A percentile compares a stretch with the other conserved stretches of the same genome.
Conservation (phyloP, 2,113 vertebrate genomes). For the Peucedramus taeniatus region DNA sequence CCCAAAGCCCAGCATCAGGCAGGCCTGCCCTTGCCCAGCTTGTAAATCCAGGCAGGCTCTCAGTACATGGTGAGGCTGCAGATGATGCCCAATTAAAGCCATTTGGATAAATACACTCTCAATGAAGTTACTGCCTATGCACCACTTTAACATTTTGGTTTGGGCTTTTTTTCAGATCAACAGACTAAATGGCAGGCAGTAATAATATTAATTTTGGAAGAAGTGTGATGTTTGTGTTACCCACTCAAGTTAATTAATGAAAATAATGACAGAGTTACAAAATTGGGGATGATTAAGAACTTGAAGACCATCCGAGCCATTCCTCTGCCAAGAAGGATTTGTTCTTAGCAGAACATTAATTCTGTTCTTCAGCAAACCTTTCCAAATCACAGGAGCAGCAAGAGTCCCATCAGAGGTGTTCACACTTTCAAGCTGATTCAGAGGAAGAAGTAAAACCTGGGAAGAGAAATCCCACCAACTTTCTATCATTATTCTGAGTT, state of each 20-base stretch:
- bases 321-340: not conserved
- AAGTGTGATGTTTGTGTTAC: constrained; percentile 1
- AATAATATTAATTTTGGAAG: constrained; percentile 22
- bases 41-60: not conserved
- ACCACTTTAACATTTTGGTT: not conserved
- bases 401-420: not conserved
- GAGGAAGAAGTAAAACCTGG: not conserved
- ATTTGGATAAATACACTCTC: not conserved
- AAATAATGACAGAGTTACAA: constrained; percentile 25
- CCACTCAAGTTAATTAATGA: constrained; percentile 23
- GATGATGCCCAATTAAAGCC: not conserved
- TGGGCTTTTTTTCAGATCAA: not conserved
- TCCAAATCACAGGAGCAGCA: not conserved
- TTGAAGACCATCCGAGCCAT: not conserved
- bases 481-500: not conserved
- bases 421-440: not conserved
- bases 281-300: constrained; percentile 27
- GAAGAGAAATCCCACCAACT: not conserved
- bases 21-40: not conserved
- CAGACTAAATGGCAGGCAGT: constrained; percentile 27
- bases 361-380: not conserved
- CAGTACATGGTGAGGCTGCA: not conserved
- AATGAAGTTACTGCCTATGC: not conserved
- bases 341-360: not conserved
- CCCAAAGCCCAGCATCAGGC: not conserved